These are phyloP conservation scores for Condylura cristata DNA, from an alignment of 2,113 vertebrate genomes.

Conservation along the genomic window DNA sequence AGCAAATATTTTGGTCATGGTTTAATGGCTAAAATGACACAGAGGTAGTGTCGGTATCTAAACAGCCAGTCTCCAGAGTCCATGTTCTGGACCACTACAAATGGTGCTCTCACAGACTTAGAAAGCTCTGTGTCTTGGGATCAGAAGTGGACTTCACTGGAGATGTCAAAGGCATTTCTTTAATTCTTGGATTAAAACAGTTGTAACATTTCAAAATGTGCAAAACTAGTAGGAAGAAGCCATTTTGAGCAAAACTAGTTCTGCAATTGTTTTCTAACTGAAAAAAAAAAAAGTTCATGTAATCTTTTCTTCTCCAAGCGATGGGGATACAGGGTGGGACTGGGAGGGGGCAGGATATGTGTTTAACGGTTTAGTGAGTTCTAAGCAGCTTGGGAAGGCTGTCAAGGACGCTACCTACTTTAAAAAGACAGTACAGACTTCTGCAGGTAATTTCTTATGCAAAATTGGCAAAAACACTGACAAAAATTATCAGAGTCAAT, in stretches of 20 bases:
- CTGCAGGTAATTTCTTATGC: not conserved
- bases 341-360: no score
- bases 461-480: not conserved
- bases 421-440: not conserved
- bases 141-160: not conserved
- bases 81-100: not conserved
- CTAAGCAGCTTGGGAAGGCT: not conserved
- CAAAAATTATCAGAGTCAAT: not conserved
- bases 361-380: not conserved
- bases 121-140: not conserved
- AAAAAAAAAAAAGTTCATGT: not conserved
- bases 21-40: not conserved
- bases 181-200: not conserved
- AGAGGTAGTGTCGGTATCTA: not conserved
- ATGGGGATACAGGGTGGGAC: no score
- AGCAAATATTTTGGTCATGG: not conserved
- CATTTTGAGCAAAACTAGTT: not conserved
- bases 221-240: not conserved
- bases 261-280: not conserved
- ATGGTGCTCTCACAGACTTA: not conserved
- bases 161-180: not conserved
- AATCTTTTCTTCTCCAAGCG: not conserved
- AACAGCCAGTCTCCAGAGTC: not conserved
- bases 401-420: not conserved
- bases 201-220: not conserved